These are phyloP conservation scores for Parthenolecanium corni DNA, from an alignment of 2,888 invertebrate genomes.

Conservation along the genomic window DNA sequence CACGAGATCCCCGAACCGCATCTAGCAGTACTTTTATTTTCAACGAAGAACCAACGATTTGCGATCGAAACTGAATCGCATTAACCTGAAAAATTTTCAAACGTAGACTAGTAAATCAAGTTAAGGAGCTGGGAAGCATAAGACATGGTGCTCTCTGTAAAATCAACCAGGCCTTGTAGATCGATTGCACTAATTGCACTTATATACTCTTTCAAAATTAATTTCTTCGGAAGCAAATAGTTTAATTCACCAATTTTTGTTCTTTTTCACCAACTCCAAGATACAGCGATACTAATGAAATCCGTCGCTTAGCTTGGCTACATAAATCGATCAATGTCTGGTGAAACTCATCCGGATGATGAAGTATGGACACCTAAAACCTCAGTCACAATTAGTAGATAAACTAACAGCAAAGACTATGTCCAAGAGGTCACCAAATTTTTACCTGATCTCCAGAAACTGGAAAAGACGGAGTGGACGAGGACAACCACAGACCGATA, in stretches of 20 bases:
- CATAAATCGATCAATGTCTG: slow-evolving; percentile 54
- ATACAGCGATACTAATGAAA: slow-evolving; percentile 82
- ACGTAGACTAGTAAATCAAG: too few relatives aligned
- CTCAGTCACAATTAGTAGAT: too few relatives aligned
- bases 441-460: slow-evolving; percentile 18
- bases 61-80: slow-evolving; percentile 47
- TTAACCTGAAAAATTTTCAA: slow-evolving; percentile 41
- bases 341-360: slow-evolving; percentile 22
- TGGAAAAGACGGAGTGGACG: slow-evolving; percentile 16
- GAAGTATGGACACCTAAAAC: slow-evolving; percentile 12
- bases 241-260: slow-evolving; percentile 50
- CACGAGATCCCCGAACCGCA: slow-evolving; percentile 78
- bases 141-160: too few relatives aligned
- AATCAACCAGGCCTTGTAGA: too few relatives aligned
- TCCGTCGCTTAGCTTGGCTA: slow-evolving; percentile 52
- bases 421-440: neutral
- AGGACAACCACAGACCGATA: slow-evolving; percentile 11
- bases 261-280: slow-evolving; percentile 82
- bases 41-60: slow-evolving; percentile 45
- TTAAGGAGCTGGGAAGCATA: too few relatives aligned
- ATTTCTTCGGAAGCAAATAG: neutral
- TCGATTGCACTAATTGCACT: too few relatives aligned
- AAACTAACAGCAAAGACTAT: neutral
- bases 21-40: slow-evolving; percentile 73
- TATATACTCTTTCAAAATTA: too few relatives aligned